Evolutionary conservation across 2,888 invertebrate genomes (phyloP).

Genomic region (Notodonta ziczac): DNA sequence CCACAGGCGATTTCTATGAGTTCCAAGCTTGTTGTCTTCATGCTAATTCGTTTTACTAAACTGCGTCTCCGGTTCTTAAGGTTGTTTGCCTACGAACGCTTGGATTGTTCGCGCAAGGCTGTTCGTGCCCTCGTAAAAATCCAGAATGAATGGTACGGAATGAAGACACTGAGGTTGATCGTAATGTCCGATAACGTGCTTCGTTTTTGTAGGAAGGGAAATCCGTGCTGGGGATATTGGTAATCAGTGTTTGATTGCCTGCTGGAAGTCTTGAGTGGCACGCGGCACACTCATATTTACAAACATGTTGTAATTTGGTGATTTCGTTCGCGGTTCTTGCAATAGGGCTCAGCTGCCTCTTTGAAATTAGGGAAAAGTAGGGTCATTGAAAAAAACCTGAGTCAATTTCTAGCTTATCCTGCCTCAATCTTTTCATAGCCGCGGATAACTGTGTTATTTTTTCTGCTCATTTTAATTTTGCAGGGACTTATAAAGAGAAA

Average conservation of each 20-base stretch:
- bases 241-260: constrained; percentile 7
- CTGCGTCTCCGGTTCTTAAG: constrained; percentile 52
- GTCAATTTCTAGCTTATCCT: too few species aligned
- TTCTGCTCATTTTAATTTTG: too few species aligned
- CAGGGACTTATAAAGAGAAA: too few species aligned
- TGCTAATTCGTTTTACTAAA: constrained; percentile 58
- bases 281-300: background rate
- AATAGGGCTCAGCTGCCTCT: too few species aligned
- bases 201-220: constrained; percentile 10
- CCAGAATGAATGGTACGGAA: constrained; percentile 40
- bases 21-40: constrained; percentile 51
- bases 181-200: constrained; percentile 28
- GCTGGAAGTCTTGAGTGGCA: background rate
- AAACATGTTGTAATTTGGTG: background rate
- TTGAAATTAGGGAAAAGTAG: too few species aligned
- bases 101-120: constrained; percentile 39
- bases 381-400: too few species aligned
- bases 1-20: constrained; percentile 57
- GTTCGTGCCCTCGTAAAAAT: constrained; percentile 41
- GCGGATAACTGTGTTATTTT: too few species aligned
- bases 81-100: constrained; percentile 51
- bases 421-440: too few species aligned
- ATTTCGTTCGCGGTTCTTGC: too few species aligned
- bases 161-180: constrained; percentile 39
- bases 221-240: constrained; percentile 11